phyloP scores from a whole-genome alignment of 2,113 vertebrate species.

The Tyto alba region DNA sequence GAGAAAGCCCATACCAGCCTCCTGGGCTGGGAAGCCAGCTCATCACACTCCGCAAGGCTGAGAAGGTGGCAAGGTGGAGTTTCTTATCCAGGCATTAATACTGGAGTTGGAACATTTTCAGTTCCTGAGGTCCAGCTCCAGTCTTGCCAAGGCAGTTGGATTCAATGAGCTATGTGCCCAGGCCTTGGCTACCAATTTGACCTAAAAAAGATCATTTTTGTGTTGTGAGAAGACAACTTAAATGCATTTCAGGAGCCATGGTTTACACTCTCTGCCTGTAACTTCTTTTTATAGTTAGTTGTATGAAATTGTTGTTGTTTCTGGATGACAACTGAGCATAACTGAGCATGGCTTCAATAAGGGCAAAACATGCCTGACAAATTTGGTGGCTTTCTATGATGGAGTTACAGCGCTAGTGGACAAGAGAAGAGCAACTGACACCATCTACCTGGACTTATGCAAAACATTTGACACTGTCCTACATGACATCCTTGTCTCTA shows the following conservation, averaged over 20 bases:
- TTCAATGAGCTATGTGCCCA: not conserved
- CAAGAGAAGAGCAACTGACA: too few relatives aligned
- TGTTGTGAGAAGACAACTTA: not conserved
- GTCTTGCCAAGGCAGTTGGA: not conserved
- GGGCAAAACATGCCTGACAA: too few relatives aligned
- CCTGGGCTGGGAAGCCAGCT: not conserved
- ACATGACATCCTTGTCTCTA: too few relatives aligned
- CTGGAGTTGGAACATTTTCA: not conserved
- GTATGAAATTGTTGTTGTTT: not conserved
- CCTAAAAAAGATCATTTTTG: not conserved
- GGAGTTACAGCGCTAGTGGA: too few relatives aligned
- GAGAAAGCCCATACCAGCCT: not conserved
- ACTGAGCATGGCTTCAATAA: too few relatives aligned
- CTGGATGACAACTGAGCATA: not conserved
- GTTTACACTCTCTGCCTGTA: not conserved
- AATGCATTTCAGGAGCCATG: not conserved
- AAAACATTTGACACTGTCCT: too few relatives aligned
- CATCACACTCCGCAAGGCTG: not conserved
- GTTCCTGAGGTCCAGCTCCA: not conserved
- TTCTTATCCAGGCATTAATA: not conserved
- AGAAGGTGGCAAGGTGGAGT: not conserved
- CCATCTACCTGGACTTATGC: too few relatives aligned
- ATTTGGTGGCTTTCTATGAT: too few relatives aligned
- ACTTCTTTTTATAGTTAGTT: not conserved
- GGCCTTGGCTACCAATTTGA: not conserved